Conservation (phyloP, 30 jellyfish, hydroid and myxozoan genomes). For the Chrysaora quinquecirrha region DNA sequence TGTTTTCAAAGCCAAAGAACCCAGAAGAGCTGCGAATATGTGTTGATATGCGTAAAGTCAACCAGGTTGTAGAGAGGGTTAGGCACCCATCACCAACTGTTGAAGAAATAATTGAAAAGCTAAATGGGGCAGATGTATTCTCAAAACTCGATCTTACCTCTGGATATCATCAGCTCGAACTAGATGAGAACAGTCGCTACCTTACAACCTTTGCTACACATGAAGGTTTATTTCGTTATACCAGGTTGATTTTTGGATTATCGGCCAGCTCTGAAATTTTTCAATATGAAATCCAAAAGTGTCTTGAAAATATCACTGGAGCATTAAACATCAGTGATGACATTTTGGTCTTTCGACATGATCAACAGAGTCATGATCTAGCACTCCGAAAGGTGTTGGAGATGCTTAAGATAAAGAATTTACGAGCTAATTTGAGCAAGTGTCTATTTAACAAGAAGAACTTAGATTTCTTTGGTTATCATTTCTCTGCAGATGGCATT, state of each 20-base stretch:
- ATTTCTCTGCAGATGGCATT: slow-evolving; percentile 8
- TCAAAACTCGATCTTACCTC: slow-evolving; percentile 28
- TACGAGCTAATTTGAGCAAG: background rate
- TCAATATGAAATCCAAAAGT: slow-evolving; percentile 19
- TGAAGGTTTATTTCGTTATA: slow-evolving; percentile 6
- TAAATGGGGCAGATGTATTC: slow-evolving; percentile 17
- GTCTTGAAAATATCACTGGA: slow-evolving; percentile 15
- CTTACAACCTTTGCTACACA: slow-evolving; percentile 37
- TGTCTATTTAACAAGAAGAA: background rate
- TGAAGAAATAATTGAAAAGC: slow-evolving; percentile 14
- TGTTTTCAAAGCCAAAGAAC: slow-evolving; percentile 16
- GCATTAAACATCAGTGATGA: slow-evolving; percentile 29
- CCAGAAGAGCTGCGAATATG: slow-evolving; percentile 22
- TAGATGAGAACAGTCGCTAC: background rate
- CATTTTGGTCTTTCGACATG: background rate
- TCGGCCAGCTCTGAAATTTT: background rate
- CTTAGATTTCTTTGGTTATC: background rate
- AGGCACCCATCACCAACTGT: slow-evolving; percentile 44
- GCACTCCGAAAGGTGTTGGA: background rate
- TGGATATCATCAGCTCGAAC: slow-evolving; percentile 43
- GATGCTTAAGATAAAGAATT: background rate
- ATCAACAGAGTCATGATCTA: background rate
- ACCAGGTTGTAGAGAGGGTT: slow-evolving; percentile 24
- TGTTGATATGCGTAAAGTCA: slow-evolving; percentile 21
- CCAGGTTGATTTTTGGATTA: background rate